Evolutionary conservation across 2,113 vertebrate genomes (phyloP), one percentile per base, ranked within the genome.

Genomic region (Xiphophorus couchianus): DNA sequence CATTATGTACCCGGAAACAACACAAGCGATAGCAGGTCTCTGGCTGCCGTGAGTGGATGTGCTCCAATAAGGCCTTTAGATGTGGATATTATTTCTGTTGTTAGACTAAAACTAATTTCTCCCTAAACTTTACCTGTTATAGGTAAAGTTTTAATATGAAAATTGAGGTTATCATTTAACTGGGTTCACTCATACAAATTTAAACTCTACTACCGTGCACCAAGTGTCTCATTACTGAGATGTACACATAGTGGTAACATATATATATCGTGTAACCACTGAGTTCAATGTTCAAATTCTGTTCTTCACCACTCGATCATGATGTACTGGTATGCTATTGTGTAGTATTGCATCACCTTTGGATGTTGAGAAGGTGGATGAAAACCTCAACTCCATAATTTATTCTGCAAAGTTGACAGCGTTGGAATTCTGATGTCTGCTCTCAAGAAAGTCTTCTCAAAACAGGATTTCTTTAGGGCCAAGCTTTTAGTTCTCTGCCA

Each of bases 291-390:
- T 60, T 66, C 58, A 12, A 44, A 25, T 42, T 73, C 28, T 65
- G 65, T 31, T 69, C 62, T 73, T 48, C 44, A 54, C 25, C 30
- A 73, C 54, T 27, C 39, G 37, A 9, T 31, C 61, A 33, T 62
- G 66, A 54, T 62, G 15, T 73, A 68, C 22, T 27, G 63, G 28
- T 42, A 19, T 19, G 61, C 19, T 58, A 58, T 69, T 74, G 77
- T 74, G 28, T 44, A 60, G 66, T 1, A 19, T 73, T 74, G 70
- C 71, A 65, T 73, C 71, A 74, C 7, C 27, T 66, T 78, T 70
- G 25, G 28, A 33, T 78, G 62, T 11, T 22, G 33, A 27, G 39
- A 39, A 51, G 58, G 28, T 67, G 42, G 39, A 60, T 74, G 35
- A 27, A 79, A 79, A 79, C 62, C 58, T 58, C 30, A 42, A 1